Conservation (phyloP, 2,797 vertebrate genomes). For the Phrynocephalus vlangalii region DNA sequence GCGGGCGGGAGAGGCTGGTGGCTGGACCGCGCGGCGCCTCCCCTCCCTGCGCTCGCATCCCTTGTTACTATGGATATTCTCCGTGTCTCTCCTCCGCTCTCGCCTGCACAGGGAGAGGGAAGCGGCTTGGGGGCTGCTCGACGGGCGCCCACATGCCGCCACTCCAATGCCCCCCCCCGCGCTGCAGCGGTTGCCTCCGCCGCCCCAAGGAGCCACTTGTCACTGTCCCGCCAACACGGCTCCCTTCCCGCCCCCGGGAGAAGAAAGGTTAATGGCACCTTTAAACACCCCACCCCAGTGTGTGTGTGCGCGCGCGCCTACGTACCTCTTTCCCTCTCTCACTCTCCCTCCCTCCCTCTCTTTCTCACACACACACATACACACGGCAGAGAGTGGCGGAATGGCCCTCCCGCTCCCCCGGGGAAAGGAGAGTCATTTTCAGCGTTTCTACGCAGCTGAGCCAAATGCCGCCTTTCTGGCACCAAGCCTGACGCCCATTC, state of each 20-base stretch:
- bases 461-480: no score
- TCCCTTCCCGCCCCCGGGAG: neutral
- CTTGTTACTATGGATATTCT: constrained; percentile 79
- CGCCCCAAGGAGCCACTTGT: neutral
- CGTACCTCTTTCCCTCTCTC: neutral
- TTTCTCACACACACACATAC: neutral
- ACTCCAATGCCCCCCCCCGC: constrained; percentile 19
- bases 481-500: neutral
- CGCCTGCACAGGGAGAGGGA: constrained; percentile 59
- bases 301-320: neutral
- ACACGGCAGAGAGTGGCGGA: neutral
- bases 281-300: no score
- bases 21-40: constrained; percentile 47
- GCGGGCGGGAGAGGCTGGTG: constrained; percentile 34
- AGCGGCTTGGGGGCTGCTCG: constrained; percentile 33
- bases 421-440: neutral
- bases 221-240: neutral
- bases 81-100: constrained; percentile 63
- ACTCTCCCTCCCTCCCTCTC: no score
- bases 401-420: neutral
- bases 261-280: neutral
- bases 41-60: constrained; percentile 60
- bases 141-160: constrained; percentile 32
- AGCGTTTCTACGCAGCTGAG: no score
- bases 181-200: neutral